phyloP scores from a whole-genome alignment of 1,140 invertebrate species.

The Drosophila nasuta region DNA sequence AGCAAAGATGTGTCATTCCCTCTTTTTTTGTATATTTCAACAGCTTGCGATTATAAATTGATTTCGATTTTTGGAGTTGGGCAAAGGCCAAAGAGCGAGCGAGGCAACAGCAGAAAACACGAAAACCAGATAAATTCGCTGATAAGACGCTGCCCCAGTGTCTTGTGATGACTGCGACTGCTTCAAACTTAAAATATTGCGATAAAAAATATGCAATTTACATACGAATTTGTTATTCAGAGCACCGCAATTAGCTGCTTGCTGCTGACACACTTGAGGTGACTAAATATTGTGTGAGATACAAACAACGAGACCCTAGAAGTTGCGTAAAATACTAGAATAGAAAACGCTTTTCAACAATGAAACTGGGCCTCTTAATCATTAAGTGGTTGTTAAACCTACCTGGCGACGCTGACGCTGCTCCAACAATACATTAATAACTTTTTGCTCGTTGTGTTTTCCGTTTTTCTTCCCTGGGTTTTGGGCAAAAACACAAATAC shows the following conservation, averaged over 20 bases:
- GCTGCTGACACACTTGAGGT: slow-evolving; percentile 46
- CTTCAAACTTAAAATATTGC: background rate
- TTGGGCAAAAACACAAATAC: slow-evolving; percentile 9
- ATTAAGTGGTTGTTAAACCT: slow-evolving; percentile 18
- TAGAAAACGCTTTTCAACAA: slow-evolving; percentile 30
- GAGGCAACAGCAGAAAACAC: slow-evolving; percentile 6
- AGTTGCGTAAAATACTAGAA: slow-evolving; percentile 47
- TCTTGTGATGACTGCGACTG: slow-evolving; percentile 17
- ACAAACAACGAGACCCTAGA: slow-evolving; percentile 14
- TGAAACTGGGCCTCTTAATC: background rate
- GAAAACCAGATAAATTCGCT: slow-evolving; percentile 51
- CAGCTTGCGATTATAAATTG: slow-evolving; percentile 15
- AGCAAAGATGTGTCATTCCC: slow-evolving; percentile 4
- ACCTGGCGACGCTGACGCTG: slow-evolving; percentile 40
- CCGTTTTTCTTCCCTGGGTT: no score
- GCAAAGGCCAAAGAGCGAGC: slow-evolving; percentile 17
- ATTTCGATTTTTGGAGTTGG: slow-evolving; percentile 16
- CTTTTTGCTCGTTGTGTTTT: slow-evolving; percentile 30
- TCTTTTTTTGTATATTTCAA: background rate
- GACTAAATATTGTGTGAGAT: slow-evolving; percentile 10
- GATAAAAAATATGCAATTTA: background rate
- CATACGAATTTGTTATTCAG: background rate
- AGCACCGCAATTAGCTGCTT: slow-evolving; percentile 45
- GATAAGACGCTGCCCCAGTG: slow-evolving; percentile 37
- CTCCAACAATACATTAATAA: slow-evolving; percentile 47